phyloP scores from a whole-genome alignment of 1,140 invertebrate genomes.

The Calephelis nemesis region DNA sequence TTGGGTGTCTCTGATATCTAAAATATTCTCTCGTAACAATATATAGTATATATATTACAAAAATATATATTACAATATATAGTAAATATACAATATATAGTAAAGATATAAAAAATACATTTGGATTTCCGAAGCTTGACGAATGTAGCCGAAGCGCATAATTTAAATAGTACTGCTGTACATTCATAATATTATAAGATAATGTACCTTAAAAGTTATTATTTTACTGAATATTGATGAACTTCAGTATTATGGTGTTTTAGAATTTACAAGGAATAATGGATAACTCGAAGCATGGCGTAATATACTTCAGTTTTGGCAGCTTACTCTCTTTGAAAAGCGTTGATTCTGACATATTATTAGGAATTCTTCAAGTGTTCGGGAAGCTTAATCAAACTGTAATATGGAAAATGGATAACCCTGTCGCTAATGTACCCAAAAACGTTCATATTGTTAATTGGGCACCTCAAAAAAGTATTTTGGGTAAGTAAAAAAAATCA shows the following conservation, averaged over 20 bases:
- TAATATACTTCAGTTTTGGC: conserved; percentile 80
- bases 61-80: too few species aligned
- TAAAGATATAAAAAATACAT: too few species aligned
- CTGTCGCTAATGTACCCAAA: conserved; percentile 59
- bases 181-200: too few species aligned
- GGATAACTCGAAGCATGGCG: conserved; percentile 68
- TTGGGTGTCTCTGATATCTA: too few species aligned
- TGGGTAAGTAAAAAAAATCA: conserved; percentile 50
- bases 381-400: conserved; percentile 65
- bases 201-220: too few species aligned
- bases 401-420: conserved; percentile 79
- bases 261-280: not conserved
- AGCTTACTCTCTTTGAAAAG: conserved; percentile 63
- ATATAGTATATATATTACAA: too few species aligned
- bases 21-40: too few species aligned
- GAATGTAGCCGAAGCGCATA: too few species aligned
- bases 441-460: conserved; percentile 82
- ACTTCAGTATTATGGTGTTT: not conserved
- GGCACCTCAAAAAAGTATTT: conserved; percentile 82
- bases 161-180: too few species aligned
- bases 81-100: too few species aligned
- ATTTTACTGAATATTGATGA: too few species aligned
- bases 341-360: conserved; percentile 45
- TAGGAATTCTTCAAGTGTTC: conserved; percentile 59
- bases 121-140: too few species aligned